Evolutionary conservation across 1,140 invertebrate genomes (phyloP).

Genomic region (Nautilus pompilius): DNA sequence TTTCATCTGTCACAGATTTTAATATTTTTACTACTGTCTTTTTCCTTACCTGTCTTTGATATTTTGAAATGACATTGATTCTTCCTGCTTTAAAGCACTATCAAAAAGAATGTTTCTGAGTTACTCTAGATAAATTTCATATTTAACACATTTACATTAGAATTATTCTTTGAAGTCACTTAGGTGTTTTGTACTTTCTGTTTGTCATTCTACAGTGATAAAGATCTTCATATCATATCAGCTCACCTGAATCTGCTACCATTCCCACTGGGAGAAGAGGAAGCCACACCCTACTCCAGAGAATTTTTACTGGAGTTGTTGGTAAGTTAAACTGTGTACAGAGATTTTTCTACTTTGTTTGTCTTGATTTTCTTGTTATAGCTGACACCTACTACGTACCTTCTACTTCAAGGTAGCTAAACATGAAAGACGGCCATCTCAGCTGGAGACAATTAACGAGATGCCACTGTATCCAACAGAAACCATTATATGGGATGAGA

Average conservation of each 20-base stretch:
- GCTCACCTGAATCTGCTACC: slow-evolving; percentile 81
- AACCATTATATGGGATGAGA: slow-evolving; percentile 98
- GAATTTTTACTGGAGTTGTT: slow-evolving; percentile 82
- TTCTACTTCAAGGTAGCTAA: slow-evolving; percentile 49
- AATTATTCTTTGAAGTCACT: no score
- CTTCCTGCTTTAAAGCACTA: no score
- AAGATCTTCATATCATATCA: slow-evolving; percentile 79
- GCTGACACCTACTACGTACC: neutral
- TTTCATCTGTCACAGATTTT: no score
- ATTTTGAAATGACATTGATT: no score
- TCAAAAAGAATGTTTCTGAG: no score
- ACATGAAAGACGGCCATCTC: slow-evolving; percentile 86
- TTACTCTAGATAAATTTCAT: no score
- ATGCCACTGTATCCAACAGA: slow-evolving; percentile 99
- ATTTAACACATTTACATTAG: no score
- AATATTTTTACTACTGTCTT: neutral
- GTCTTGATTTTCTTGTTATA: neutral
- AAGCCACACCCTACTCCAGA: slow-evolving; percentile 63
- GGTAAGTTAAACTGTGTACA: slow-evolving; percentile 58
- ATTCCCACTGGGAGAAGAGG: slow-evolving; percentile 60
- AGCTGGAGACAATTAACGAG: slow-evolving; percentile 89
- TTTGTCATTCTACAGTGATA: no score
- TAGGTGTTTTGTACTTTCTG: no score
- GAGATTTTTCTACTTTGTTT: neutral
- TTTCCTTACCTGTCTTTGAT: no score